Conservation (phyloP, 2,797 vertebrate genomes). For the Novumbra hubbsi region DNA sequence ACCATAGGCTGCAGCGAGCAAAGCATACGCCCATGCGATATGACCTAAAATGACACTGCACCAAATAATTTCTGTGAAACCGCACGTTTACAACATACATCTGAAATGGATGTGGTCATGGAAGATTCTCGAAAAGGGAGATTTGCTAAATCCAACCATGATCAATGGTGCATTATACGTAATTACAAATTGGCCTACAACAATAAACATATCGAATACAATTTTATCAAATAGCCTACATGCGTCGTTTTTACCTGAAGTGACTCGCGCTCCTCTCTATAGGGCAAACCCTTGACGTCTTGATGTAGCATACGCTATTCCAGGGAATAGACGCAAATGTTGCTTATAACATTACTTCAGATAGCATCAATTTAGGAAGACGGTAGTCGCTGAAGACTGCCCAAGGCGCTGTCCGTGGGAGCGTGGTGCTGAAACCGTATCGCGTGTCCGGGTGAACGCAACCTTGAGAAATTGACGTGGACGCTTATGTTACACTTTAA, state of each 20-base stretch:
- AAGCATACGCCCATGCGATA: constrained; percentile 62
- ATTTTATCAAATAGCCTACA: not conserved
- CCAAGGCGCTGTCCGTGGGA: not conserved
- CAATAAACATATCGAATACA: not conserved
- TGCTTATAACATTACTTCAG: not conserved
- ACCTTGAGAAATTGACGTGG: not conserved
- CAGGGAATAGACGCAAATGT: not conserved
- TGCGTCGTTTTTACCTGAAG: constrained; percentile 4
- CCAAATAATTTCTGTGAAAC: constrained; percentile 24
- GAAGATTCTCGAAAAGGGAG: not conserved
- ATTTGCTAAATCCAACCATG: not conserved
- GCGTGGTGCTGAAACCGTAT: not conserved
- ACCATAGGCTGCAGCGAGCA: constrained; percentile 7
- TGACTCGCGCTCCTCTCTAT: not conserved
- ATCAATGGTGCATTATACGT: not conserved
- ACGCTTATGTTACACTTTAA: not conserved
- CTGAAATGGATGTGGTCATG: not conserved
- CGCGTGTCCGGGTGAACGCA: not conserved
- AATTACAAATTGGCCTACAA: not conserved
- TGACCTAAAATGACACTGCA: constrained; percentile 44
- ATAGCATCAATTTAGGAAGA: not conserved
- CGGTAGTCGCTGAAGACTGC: not conserved
- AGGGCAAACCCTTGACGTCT: not conserved
- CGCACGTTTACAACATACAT: not conserved
- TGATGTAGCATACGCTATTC: not conserved